Evolutionary conservation across 2,888 invertebrate species (phyloP).

Genomic region (Pilophorus perplexus): DNA sequence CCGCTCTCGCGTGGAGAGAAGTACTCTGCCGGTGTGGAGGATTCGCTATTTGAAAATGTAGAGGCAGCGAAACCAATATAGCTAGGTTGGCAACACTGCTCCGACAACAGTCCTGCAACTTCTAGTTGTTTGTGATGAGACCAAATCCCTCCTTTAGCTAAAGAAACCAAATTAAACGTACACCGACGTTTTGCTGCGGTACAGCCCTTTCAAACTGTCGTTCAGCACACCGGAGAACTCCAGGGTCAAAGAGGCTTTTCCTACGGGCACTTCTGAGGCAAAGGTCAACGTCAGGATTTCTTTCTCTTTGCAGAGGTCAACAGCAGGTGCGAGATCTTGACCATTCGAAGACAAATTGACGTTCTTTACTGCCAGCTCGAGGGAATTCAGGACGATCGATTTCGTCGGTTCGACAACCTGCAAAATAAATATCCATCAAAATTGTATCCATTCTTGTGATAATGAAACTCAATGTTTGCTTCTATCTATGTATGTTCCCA

Average conservation of each 20-base stretch:
- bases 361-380: conserved; percentile 68
- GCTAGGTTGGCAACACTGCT: no score
- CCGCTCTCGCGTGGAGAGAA: no score
- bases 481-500: no score
- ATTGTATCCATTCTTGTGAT: not conserved
- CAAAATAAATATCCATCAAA: not conserved
- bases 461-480: not conserved
- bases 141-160: no score
- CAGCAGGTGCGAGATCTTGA: conserved; percentile 51
- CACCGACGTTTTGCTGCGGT: conserved; percentile 71
- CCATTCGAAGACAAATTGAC: conserved; percentile 51
- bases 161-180: not conserved
- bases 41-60: no score
- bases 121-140: no score
- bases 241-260: conserved; percentile 61
- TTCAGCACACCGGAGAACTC: conserved; percentile 82
- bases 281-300: conserved; percentile 71
- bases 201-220: conserved; percentile 91
- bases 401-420: conserved; percentile 68
- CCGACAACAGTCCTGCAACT: no score
- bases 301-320: conserved; percentile 56
- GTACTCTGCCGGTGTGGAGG: no score
- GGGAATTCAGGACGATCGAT: conserved; percentile 71
- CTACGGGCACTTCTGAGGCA: conserved; percentile 59
- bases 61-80: no score